A percentile compares a stretch with the other conserved stretches of the same genome.
Conservation (phyloP, 2,113 vertebrate species). For the Chionodraco myersi region DNA sequence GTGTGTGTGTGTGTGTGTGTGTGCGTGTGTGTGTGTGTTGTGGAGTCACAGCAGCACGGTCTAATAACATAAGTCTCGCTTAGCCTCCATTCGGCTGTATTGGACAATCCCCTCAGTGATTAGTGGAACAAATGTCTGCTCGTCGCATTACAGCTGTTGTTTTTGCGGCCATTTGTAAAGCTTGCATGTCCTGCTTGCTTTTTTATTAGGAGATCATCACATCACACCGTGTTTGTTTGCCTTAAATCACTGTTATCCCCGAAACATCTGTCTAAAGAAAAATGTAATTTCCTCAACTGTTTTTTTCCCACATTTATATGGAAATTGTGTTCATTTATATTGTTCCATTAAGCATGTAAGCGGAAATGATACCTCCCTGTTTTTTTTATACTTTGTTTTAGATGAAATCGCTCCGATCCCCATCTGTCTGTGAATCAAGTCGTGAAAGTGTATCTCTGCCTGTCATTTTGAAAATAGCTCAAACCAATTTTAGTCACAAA, state of each 20-base stretch:
- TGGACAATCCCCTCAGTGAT: conserved; percentile 67
- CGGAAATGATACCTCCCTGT: conserved; percentile 29
- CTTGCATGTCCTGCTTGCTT: conserved; percentile 48
- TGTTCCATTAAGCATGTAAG: conserved; percentile 51
- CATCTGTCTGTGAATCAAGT: conserved; percentile 53
- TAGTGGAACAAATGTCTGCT: conserved; percentile 76
- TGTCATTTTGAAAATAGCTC: conserved; percentile 43
- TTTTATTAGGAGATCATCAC: conserved; percentile 54
- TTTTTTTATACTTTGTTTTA: conserved; percentile 40
- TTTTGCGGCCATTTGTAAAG: conserved; percentile 60
- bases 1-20: too few species aligned
- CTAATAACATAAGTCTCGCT: conserved; percentile 68
- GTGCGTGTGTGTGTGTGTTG: conserved; percentile 23
- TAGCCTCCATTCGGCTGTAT: conserved; percentile 49
- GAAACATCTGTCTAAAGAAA: conserved; percentile 49
- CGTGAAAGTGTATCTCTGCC: conserved; percentile 38
- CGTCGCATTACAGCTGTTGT: conserved; percentile 67
- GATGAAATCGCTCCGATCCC: conserved; percentile 25
- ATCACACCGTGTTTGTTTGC: conserved; percentile 46
- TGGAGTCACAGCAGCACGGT: background rate
- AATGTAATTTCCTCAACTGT: conserved; percentile 22
- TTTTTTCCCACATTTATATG: conserved; percentile 43
- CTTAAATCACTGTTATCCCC: conserved; percentile 39
- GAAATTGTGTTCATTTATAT: conserved; percentile 52
- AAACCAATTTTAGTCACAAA: conserved; percentile 36